Base-by-base conservation (phyloP, 2,113 vertebrate genomes). In the Ceyx melanurus region DNA sequence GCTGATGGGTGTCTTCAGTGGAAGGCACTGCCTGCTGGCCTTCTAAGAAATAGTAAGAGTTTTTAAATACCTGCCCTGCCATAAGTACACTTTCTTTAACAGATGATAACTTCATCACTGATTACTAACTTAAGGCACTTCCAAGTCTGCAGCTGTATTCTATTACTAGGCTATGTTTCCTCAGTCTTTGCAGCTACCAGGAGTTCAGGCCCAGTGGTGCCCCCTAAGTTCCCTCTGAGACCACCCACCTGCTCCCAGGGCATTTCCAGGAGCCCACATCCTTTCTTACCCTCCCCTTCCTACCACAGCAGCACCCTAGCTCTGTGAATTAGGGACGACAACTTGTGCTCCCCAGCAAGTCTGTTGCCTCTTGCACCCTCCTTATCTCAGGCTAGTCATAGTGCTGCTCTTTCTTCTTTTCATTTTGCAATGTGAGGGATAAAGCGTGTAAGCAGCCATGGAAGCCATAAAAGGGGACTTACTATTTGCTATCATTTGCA, bases 41-140 rank as follows among this genome's bases (percentile, higher is more conserved):
- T 94, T 94, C 91, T 76, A 64, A 91, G 93, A 95, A 92, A 89
- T 6, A 53, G 15, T 25, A 74, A 51, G 22, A 56, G 28, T 48
- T 64, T 70, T 86, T 53, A 58, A 76, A 75, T 26, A 79, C 35
- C 15, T 8, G 74, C 15, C 31, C 43, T 51, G 28, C 20, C 57
- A 21, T 23, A 81, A 84, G 73, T 37, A 29, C 62, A 89, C 31
- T 23, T 54, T 35, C 74, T 78, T 78, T 61, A 75, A 43, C 3
- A 54, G 48, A 33, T 56, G 5, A 9, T 11, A n/a, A 10, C 64
- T 90, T 75, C 58, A 64, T 46, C 78, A 40, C 5, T 0, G 0
- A 7, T 65, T 21, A 65, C 53, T 82, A 35, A 90, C 93, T 60
- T 0, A 3, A 23, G 86, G 35, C 40, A 57, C 35, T 66, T 71